Conservation (phyloP, 2,888 invertebrate genomes). For the Philereme transversata region DNA sequence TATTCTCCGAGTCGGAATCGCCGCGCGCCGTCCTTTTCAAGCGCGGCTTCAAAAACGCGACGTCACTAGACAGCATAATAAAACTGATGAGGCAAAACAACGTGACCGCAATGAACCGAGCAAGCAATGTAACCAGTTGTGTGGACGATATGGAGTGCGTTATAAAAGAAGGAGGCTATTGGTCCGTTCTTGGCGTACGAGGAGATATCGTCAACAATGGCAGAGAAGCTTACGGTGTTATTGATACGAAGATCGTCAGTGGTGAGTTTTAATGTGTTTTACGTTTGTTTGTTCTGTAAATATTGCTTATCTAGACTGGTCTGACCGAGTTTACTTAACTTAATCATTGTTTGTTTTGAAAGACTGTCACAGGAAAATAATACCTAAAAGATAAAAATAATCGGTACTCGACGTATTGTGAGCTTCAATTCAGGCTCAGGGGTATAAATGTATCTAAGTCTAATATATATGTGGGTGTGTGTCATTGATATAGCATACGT, state of each 20-base stretch:
- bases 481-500: too few relatives aligned
- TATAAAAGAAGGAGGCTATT: conserved; percentile 57
- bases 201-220: conserved; percentile 63
- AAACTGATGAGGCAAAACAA: conserved; percentile 73
- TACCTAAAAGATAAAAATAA: too few relatives aligned
- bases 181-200: conserved; percentile 66
- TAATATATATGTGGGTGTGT: too few relatives aligned
- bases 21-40: conserved; percentile 68
- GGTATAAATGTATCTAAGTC: too few relatives aligned
- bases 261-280: conserved; percentile 55
- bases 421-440: too few relatives aligned
- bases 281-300: conserved; percentile 3
- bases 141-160: conserved; percentile 56
- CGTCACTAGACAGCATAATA: conserved; percentile 63
- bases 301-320: background rate
- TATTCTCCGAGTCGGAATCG: conserved; percentile 68
- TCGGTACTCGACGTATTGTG: too few relatives aligned
- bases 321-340: background rate
- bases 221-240: conserved; percentile 75
- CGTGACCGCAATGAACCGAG: conserved; percentile 58
- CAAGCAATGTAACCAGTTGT: conserved; percentile 53
- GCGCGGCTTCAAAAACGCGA: conserved; percentile 67
- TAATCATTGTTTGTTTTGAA: too few relatives aligned
- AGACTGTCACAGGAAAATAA: too few relatives aligned
- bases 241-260: conserved; percentile 82